Evolutionary conservation across 2,797 vertebrate genomes (phyloP).

Genomic region (Danio tinwini): DNA sequence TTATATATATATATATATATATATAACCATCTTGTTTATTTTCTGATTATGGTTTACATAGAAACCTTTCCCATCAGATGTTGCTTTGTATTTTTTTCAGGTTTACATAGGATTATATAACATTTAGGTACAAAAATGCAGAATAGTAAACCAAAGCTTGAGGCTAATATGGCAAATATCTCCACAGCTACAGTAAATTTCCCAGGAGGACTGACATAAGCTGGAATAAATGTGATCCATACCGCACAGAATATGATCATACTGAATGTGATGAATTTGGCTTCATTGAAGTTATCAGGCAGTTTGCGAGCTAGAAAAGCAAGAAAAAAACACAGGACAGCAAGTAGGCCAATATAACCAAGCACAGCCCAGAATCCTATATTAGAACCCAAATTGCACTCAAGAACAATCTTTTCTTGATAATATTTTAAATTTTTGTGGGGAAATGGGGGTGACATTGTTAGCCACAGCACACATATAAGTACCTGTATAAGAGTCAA

Average conservation of each 20-base stretch:
- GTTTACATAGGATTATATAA: neutral
- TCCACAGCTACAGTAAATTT: no score
- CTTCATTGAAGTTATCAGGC: no score
- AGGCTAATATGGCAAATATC: no score
- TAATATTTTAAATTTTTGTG: constrained; percentile 23
- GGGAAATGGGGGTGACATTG: constrained; percentile 20
- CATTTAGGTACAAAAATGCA: no score
- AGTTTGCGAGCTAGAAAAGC: no score
- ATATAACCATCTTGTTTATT: neutral
- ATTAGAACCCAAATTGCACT: neutral
- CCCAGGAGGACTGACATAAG: no score
- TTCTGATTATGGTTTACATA: neutral
- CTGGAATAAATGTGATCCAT: no score
- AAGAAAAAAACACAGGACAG: constrained; percentile 3
- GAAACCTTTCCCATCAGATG: neutral
- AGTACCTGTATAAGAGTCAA: constrained; percentile 18
- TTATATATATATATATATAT: no score
- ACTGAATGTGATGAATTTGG: no score
- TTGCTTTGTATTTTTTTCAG: constrained; percentile 4
- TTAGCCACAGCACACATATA: neutral
- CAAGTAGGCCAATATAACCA: neutral
- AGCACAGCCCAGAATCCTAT: constrained; percentile 15
- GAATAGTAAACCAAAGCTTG: no score
- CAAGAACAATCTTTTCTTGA: constrained; percentile 15
- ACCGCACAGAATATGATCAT: no score